phyloP scores from a whole-genome alignment of 1,140 invertebrate genomes.

The Dinoponera quadriceps region DNA sequence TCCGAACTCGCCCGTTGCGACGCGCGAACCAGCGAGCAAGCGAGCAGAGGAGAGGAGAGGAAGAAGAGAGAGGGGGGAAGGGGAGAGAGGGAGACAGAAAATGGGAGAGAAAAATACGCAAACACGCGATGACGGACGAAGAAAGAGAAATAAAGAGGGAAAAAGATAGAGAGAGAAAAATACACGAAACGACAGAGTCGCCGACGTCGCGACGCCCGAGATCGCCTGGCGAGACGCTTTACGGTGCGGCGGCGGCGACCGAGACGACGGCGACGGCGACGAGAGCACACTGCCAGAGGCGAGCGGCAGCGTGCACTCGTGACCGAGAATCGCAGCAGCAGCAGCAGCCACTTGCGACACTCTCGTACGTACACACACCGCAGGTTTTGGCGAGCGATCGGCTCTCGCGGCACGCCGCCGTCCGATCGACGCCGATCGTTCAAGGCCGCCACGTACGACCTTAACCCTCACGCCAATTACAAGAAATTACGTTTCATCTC shows the following conservation, averaged over 20 bases:
- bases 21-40: not conserved
- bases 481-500: constrained; percentile 46
- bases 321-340: constrained; percentile 76
- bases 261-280: constrained; percentile 15
- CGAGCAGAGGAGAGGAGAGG: too few species aligned
- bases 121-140: not conserved
- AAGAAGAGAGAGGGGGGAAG: too few species aligned
- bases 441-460: constrained; percentile 56
- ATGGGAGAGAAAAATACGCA: not conserved
- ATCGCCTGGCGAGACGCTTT: constrained; percentile 26
- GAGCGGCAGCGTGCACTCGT: constrained; percentile 70
- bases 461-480: constrained; percentile 55
- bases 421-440: constrained; percentile 62
- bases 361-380: constrained; percentile 31
- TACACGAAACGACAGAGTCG: constrained; percentile 14
- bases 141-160: not conserved
- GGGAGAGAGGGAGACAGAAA: too few species aligned
- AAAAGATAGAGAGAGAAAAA: not conserved
- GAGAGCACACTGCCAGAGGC: constrained; percentile 53
- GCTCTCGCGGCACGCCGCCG: constrained; percentile 68
- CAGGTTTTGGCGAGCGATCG: constrained; percentile 74
- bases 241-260: constrained; percentile 8
- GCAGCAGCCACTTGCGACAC: constrained; percentile 80
- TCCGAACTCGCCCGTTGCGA: constrained; percentile 13
- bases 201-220: constrained; percentile 37